Base-by-base conservation (phyloP, 2,888 invertebrate genomes). In the Parnassius orleans region DNA sequence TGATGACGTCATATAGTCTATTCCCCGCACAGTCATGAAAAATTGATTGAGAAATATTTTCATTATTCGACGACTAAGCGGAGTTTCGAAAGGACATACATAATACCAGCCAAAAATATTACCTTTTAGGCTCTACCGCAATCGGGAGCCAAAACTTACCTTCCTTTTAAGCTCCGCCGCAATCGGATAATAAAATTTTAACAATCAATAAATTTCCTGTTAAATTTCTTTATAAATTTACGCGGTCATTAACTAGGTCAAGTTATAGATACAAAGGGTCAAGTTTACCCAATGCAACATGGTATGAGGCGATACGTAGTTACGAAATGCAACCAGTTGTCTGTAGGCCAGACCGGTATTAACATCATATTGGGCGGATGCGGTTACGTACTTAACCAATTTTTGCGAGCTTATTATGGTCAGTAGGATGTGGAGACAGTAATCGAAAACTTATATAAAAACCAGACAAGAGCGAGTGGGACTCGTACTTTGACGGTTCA, bases 181-280 rank as follows among this genome's bases (percentile, higher is more conserved):
- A 19, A 19, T 19, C 19, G 19, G 19, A 19, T 2, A 19, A 19
- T 19, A 19, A 19, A 19, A 19, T 19, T 19, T 19, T 19, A 19
- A 19, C 19, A 2, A 19, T 19, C 2, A 19, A 19, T 19, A 19
- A 19, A 15, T 15, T 47, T 47, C n/a, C 47, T 47, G n/a, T 47
- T 47, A 14, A 47, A n/a, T 14, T 12, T n/a, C 14, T 47, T 3
- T n/a, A 9, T 47, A n/a, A 47, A 47, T 14, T 47, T 14, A 47
- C 44, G 44, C 15, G 55, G 56, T 56, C 56, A 48, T 24, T 56
- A 56, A 56, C 56, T 48, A n/a, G 56, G 33, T 55, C 55, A 46
- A 55, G 44, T 33, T 46, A 56, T 48, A 55, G 24, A 55, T 2
- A 55, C 46, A 5, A 19, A 41, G 33, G 56, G 47, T 48, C 47